These are phyloP conservation scores for Corvus cornix DNA, from an alignment of 2,113 vertebrate genomes.

Conservation along the genomic window DNA sequence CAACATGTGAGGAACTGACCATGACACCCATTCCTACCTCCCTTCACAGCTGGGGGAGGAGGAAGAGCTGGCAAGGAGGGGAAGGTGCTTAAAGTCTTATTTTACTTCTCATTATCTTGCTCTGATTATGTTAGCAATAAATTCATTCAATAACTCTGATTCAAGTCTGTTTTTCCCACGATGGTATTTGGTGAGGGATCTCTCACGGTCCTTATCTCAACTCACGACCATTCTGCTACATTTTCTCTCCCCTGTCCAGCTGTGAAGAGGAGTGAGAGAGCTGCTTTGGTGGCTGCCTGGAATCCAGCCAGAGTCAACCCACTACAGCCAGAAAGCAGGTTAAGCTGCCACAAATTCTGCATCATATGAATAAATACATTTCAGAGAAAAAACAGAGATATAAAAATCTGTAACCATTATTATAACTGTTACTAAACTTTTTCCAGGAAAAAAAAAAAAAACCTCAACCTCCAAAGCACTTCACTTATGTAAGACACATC, in stretches of 20 bases:
- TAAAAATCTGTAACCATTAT: background rate
- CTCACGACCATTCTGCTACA: background rate
- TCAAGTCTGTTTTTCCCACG: background rate
- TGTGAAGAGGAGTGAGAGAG: background rate
- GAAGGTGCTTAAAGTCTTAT: background rate
- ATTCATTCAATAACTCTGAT: background rate
- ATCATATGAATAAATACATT: background rate
- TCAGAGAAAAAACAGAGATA: background rate
- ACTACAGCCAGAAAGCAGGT: background rate
- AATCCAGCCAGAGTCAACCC: background rate
- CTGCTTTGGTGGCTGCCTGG: background rate
- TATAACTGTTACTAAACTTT: background rate
- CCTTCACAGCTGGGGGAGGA: background rate
- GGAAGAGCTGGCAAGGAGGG: background rate
- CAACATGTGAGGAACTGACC: background rate
- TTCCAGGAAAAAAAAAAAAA: background rate
- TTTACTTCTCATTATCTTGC: background rate
- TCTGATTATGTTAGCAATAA: background rate
- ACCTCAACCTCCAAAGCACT: background rate
- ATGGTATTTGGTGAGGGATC: background rate
- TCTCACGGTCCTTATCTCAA: background rate
- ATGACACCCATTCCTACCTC: background rate
- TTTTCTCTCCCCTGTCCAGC: background rate
- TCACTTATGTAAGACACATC: background rate
- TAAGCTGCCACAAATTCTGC: background rate